These are phyloP conservation scores for Podocnemis expansa DNA, from an alignment of 2,113 vertebrate genomes.

Conservation along the genomic window DNA sequence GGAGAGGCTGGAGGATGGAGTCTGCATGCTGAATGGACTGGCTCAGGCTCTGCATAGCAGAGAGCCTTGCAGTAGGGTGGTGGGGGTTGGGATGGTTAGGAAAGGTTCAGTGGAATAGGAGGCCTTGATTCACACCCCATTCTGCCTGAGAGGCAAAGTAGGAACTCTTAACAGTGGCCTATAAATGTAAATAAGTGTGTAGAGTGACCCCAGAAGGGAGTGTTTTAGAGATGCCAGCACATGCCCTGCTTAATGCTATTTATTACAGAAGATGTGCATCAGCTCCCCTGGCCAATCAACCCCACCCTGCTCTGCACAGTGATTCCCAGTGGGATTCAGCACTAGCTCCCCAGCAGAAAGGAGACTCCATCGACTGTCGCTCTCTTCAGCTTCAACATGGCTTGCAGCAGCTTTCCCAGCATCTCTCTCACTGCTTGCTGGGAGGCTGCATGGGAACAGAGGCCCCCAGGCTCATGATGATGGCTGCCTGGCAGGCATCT, in stretches of 20 bases:
- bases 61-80: neutral
- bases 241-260: neutral
- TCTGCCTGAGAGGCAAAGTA: neutral
- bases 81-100: neutral
- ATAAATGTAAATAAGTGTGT: neutral
- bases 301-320: neutral
- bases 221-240: neutral
- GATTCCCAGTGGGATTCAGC: neutral
- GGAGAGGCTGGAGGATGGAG: neutral
- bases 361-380: neutral
- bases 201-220: neutral
- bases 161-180: neutral
- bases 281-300: neutral
- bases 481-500: neutral
- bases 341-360: neutral
- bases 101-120: neutral
- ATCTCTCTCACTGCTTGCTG: neutral
- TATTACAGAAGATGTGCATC: neutral
- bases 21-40: neutral
- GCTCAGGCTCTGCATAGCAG: neutral
- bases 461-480: neutral
- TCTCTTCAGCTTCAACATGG: neutral
- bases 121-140: neutral
- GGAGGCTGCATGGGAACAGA: neutral
- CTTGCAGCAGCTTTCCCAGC: neutral